Conservation (phyloP, 2,888 invertebrate genomes). For the Tortricodes alternella region DNA sequence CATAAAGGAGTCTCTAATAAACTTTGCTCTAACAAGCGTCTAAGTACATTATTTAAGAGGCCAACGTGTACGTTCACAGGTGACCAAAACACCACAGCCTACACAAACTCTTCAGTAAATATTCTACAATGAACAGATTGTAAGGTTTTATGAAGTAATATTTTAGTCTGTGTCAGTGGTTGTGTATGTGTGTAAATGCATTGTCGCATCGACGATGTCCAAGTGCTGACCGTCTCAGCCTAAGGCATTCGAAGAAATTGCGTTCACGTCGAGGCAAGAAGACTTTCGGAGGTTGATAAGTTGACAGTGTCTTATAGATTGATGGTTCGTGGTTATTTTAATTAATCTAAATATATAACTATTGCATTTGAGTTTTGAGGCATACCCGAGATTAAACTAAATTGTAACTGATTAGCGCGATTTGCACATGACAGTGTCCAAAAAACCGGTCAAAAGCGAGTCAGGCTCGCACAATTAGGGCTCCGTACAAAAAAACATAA, state of each 20-base stretch:
- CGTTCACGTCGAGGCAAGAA: neutral
- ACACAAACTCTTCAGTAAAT: neutral
- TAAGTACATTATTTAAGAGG: conserved; percentile 54
- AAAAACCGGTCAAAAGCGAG: too few species aligned
- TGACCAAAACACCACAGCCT: neutral
- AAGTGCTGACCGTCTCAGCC: conserved; percentile 35
- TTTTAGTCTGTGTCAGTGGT: conserved; percentile 11
- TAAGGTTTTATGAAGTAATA: neutral
- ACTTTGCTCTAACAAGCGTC: conserved; percentile 51
- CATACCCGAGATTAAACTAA: too few species aligned
- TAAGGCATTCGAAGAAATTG: conserved; percentile 33
- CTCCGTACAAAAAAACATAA: too few species aligned
- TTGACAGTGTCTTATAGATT: too few species aligned
- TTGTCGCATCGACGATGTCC: conserved; percentile 32
- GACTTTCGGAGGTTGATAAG: neutral
- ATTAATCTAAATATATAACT: too few species aligned
- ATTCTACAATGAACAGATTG: neutral
- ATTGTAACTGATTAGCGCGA: too few species aligned
- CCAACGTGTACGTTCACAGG: conserved; percentile 32
- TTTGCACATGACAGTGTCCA: too few species aligned
- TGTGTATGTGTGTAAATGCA: conserved; percentile 3
- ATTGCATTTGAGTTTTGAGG: too few species aligned
- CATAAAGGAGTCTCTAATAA: conserved; percentile 52
- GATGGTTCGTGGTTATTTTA: too few species aligned
- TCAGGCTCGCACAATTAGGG: too few species aligned